Percentiles rank a stretch among this genome's conserved stretches.
These are phyloP conservation scores for Cyrtodaria siliqua DNA, from an alignment of 2,888 invertebrate species.

Conservation along the genomic window DNA sequence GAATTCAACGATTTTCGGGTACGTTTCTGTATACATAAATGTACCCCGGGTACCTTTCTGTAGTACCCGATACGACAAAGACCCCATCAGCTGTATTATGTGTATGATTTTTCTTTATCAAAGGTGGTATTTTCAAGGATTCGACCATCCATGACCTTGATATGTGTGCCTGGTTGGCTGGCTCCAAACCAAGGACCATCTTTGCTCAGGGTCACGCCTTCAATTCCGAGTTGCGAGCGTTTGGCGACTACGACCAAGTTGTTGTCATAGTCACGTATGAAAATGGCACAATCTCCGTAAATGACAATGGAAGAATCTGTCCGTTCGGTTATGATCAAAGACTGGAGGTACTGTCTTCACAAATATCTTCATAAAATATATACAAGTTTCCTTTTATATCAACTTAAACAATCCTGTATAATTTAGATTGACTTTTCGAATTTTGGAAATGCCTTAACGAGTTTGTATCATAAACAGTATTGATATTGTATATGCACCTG, in stretches of 20 bases:
- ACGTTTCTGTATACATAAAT: too few relatives aligned
- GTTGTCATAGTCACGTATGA: conserved; percentile 89
- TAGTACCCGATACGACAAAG: too few relatives aligned
- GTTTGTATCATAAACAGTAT: too few relatives aligned
- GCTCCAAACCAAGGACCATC: conserved; percentile 89
- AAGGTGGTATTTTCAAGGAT: conserved; percentile 90
- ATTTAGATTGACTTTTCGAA: too few relatives aligned
- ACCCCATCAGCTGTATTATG: too few relatives aligned
- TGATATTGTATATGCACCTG: too few relatives aligned
- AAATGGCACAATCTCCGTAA: conserved; percentile 89
- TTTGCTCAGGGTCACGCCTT: conserved; percentile 88
- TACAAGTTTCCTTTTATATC: too few relatives aligned
- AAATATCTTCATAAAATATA: too few relatives aligned
- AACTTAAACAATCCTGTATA: too few relatives aligned
- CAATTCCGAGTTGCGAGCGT: conserved; percentile 88
- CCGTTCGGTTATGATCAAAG: conserved; percentile 90
- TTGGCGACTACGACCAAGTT: conserved; percentile 90
- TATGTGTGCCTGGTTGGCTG: conserved; percentile 89
- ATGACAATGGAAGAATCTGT: conserved; percentile 89
- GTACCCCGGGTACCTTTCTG: too few relatives aligned
- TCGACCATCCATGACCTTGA: conserved; percentile 91
- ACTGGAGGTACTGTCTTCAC: conserved; percentile 87
- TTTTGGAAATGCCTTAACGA: too few relatives aligned
- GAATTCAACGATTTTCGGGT: too few relatives aligned
- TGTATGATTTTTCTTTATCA: conserved; percentile 14